Base-by-base conservation (phyloP, 2,888 invertebrate species). In the Chloroclysta siterata region DNA sequence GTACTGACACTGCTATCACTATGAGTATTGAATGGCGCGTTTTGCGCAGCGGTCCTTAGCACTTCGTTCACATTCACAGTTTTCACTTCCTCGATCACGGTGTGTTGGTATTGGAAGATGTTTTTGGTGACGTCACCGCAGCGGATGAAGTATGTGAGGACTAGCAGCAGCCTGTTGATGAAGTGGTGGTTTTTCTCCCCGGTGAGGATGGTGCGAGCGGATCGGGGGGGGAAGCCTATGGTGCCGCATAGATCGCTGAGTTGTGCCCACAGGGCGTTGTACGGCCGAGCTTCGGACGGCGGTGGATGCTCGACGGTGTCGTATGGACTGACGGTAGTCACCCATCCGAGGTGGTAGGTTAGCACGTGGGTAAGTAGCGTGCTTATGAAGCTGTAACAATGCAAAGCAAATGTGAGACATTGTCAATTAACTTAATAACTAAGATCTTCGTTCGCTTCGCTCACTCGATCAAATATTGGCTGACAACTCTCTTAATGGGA, bases 261-360 rank as follows among this genome's bases (percentile, higher is more conserved):
- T 79, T 98, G 98, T 0, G 97, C 97, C 98, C 98, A 98, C 0
- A 98, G 86, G 0, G 97, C 97, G 88, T 98, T 98, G 85, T 97
- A 98, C 0, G 97, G 96, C 1, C 80, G 79, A 0, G 73, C 47
- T 4, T 77, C 74, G 14, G 0, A 60, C 1, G 11, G 50, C 39
- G 14, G 73, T 63, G 11, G 68, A 13, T 80, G 78, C 57, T 86
- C 87, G 47, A 85, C 72, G 62, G 82, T 81, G 62, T 90, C 93
- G 75, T 92, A 93, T 0, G 93, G 93, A 68, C 93, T 93, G 14
- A 97, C 96, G 0, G 97, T 97, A 36, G 96, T 95, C 60, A 98
- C 97, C 98, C 98, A 98, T 15, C 98, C 98, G 44, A 98, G 94
- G 83, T 98, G 98, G 85, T 98, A 95, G 0, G 98, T 98, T 57